Evolutionary conservation across 2,113 vertebrate genomes (phyloP).

Genomic region (Pontoporia blainvillei): DNA sequence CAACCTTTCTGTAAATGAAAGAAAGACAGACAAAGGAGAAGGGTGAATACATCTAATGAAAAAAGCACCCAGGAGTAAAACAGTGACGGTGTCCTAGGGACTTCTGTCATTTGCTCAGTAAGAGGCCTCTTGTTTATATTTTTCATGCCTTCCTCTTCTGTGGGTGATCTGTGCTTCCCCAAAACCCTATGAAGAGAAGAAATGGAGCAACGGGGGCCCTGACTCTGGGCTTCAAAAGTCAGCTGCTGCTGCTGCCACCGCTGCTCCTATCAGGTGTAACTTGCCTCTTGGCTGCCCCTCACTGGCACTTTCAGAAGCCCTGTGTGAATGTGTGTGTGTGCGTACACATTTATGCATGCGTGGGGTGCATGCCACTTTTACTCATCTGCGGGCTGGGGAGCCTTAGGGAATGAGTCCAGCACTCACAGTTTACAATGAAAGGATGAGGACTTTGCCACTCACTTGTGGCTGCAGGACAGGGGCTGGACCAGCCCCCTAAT

Average conservation of each 20-base stretch:
- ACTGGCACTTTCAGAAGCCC: neutral
- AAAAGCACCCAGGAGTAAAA: neutral
- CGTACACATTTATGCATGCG: rapidly evolving
- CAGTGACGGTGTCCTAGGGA: neutral
- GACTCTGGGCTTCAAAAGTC: neutral
- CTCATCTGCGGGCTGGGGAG: neutral
- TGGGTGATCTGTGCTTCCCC: neutral
- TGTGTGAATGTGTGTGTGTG: neutral
- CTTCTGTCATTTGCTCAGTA: neutral
- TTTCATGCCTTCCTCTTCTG: neutral
- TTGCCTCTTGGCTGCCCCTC: neutral
- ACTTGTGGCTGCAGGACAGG: too few species aligned
- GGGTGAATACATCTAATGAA: neutral
- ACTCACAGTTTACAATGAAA: neutral
- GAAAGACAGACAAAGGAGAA: neutral
- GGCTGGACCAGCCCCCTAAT: neutral
- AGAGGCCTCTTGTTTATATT: neutral
- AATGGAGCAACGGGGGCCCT: rapidly evolving
- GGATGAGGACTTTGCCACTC: neutral
- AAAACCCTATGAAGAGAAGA: neutral
- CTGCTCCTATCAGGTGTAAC: neutral
- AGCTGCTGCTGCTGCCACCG: neutral
- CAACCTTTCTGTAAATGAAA: neutral
- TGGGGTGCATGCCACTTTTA: neutral
- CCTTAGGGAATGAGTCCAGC: neutral